Evolutionary conservation across 1,140 invertebrate genomes (phyloP), one percentile per base, ranked within the genome.

Genomic region (Diplogasteroides magnus): DNA sequence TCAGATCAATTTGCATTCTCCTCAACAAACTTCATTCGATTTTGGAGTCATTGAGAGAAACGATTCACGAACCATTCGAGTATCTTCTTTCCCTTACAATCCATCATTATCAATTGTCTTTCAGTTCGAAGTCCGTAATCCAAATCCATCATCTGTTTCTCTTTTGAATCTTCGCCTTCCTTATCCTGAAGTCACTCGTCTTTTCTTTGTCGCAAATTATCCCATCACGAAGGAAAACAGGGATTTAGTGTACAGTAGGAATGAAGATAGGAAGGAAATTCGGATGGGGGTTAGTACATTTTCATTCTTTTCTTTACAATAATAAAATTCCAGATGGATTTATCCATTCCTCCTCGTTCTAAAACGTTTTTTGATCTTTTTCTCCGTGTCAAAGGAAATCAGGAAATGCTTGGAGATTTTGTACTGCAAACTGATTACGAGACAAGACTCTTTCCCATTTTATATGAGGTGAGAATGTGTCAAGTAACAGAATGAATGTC

Each of bases 11-110:
- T 85, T 84, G 67, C 82, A 84, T 80, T 78, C 84, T 66, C 83
- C 82, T 61, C 84, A 88, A 64, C 78, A 87, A 77, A 86, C 86
- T 37, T 86, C 86, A 64, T 85, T 91, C 75, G 89, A 91, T 83
- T 88, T 91, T 82, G 90, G 90, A 23, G 87, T 89, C 14, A 85
- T 91, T 15, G 88, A 90, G 56, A 88, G 88, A 67, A 87, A 87
- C 13, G 88, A 88, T 32, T 86, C 87, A 66, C 87, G 88, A 72
- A 87, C 88, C 74, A 86, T 89, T 32, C 58, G 69, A 32, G 71
- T 73, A 15, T 59, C 61, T 60, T 67, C 15, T 28, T 59, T 2
- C 29, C 15, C 32, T 64, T 25, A 6, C 2, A 32, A 31, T 2
- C 28, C 31, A 57, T 57, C 11, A 15, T 14, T 31, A 2, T 15